Conservation (phyloP, 2,797 vertebrate species). For the Xiphophorus birchmanni region DNA sequence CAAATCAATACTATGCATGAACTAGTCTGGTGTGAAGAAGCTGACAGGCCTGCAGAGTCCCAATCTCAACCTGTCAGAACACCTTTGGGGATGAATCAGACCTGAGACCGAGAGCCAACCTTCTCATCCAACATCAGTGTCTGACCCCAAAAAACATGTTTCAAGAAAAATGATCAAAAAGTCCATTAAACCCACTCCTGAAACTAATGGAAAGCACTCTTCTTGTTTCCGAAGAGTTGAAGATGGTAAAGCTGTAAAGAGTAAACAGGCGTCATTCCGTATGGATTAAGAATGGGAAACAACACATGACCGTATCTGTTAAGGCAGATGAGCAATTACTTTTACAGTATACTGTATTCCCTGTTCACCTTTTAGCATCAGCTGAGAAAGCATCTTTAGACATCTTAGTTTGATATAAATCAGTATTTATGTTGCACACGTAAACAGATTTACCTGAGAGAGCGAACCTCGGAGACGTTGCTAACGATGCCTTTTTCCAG, state of each 20-base stretch:
- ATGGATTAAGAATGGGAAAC: background rate
- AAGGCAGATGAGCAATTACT: background rate
- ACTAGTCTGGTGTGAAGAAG: background rate
- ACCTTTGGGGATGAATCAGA: background rate
- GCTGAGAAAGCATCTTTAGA: background rate
- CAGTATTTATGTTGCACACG: background rate
- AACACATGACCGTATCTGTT: background rate
- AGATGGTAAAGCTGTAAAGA: background rate
- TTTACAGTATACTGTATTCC: background rate
- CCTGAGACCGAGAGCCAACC: background rate
- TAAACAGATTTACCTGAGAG: slow-evolving; percentile 87
- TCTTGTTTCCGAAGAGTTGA: background rate
- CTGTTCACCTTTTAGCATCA: background rate
- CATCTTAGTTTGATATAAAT: background rate
- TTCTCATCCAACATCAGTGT: background rate
- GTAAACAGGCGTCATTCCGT: background rate
- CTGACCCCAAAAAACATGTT: background rate
- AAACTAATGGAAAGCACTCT: background rate
- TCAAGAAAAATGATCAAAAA: background rate
- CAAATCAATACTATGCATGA: background rate
- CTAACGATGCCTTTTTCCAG: slow-evolving; percentile 96
- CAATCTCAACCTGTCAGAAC: background rate
- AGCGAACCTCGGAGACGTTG: slow-evolving; percentile 91
- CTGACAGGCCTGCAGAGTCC: background rate
- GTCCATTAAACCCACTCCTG: background rate